Conservation (phyloP, 23 tunicate species). For the Corella eumyota region DNA sequence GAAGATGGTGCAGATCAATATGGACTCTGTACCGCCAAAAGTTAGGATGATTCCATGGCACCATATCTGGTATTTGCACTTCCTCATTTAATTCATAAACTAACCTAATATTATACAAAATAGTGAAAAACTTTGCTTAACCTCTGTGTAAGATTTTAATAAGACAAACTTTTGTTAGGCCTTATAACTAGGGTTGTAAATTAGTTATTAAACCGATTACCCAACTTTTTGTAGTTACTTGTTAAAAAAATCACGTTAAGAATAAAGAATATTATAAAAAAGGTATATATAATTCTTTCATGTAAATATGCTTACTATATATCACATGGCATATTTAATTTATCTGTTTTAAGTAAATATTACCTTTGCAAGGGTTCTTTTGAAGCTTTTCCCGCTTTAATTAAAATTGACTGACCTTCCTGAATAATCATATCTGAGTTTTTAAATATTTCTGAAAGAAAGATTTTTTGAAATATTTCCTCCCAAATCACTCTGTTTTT, state of each 20-base stretch:
- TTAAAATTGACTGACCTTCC: conserved; percentile 11
- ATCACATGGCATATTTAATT: too few relatives aligned
- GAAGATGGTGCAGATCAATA: conserved; percentile 14
- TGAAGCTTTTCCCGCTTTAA: conserved; percentile 20
- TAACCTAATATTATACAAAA: background rate
- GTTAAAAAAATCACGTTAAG: too few relatives aligned
- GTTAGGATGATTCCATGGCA: conserved; percentile 12
- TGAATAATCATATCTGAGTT: conserved; percentile 14
- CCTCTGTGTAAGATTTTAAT: too few relatives aligned
- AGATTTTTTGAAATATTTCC: conserved; percentile 23
- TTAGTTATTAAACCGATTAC: too few relatives aligned
- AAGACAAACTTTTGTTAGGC: too few relatives aligned
- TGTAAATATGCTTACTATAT: too few relatives aligned
- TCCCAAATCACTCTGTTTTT: conserved; percentile 40
- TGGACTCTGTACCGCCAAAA: conserved; percentile 38
- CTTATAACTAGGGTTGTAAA: too few relatives aligned
- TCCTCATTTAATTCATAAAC: conserved; percentile 19
- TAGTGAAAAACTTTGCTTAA: too few relatives aligned
- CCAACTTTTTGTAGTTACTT: too few relatives aligned
- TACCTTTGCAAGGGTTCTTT: conserved; percentile 47
- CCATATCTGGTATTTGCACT: conserved; percentile 4
- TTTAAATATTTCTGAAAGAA: conserved; percentile 21
- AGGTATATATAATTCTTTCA: too few relatives aligned
- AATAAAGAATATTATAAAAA: too few relatives aligned
- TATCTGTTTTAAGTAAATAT: too few relatives aligned